A percentile compares a stretch with the other conserved stretches of the same genome.
phyloP scores from a whole-genome alignment of 1,140 invertebrate species.

The Nymphalis io region DNA sequence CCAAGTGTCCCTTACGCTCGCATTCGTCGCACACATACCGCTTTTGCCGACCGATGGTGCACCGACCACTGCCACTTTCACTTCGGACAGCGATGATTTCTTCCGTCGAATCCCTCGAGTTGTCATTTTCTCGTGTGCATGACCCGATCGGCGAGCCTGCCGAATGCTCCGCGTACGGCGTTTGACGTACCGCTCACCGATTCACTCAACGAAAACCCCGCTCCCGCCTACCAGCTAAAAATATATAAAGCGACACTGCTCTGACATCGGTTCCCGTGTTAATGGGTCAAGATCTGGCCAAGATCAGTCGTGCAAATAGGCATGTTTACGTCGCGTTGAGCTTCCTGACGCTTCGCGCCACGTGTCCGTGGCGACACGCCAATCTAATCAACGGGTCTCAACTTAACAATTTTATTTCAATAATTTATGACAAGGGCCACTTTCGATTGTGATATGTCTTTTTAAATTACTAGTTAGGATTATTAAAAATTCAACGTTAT shows the following conservation, averaged over 20 bases:
- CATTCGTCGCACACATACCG: constrained; percentile 82
- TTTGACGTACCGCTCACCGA: constrained; percentile 34
- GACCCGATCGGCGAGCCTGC: constrained; percentile 43
- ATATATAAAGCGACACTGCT: constrained; percentile 70
- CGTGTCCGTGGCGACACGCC: constrained; percentile 58
- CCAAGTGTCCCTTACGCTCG: constrained; percentile 10
- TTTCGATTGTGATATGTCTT: not conserved
- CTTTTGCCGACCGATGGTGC: constrained; percentile 93
- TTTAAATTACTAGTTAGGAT: not conserved
- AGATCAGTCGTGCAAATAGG: constrained; percentile 72
- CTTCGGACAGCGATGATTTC: constrained; percentile 93
- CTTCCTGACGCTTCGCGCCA: constrained; percentile 58
- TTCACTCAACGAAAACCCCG: constrained; percentile 50
- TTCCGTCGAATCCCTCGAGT: constrained; percentile 89
- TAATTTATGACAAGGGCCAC: not conserved
- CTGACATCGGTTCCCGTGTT: constrained; percentile 70
- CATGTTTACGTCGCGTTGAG: constrained; percentile 66
- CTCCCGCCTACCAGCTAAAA: constrained; percentile 63
- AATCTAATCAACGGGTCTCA: constrained; percentile 33
- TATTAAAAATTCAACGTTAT: not conserved
- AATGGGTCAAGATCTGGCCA: constrained; percentile 80
- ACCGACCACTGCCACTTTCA: constrained; percentile 93
- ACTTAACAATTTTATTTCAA: constrained; percentile 12
- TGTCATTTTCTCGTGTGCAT: constrained; percentile 79
- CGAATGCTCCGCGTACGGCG: constrained; percentile 47